A percentile compares a stretch with the other conserved stretches of the same genome.
Evolutionary conservation across 92 coral and sea anemone genomes (phyloP).

Genomic region (Pocillopora grandis): DNA sequence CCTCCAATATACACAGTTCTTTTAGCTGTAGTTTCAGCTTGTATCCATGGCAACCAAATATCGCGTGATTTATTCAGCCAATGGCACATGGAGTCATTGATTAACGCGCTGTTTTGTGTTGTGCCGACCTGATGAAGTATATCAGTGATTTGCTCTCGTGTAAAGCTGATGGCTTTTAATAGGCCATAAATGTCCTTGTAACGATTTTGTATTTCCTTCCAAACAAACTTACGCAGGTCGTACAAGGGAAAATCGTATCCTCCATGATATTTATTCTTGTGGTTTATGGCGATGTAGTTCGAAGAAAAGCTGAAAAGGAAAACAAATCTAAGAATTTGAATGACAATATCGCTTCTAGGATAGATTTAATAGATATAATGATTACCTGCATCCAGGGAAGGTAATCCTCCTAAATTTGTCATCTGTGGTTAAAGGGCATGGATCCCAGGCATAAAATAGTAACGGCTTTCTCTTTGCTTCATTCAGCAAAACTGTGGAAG

Average conservation of each 20-base stretch:
- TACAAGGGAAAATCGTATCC: conserved; percentile 58
- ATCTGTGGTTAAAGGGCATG: conserved; percentile 56
- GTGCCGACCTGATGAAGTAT: conserved; percentile 41
- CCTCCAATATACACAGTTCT: conserved; percentile 66
- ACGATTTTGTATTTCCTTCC: conserved; percentile 51
- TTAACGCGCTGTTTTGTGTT: conserved; percentile 7
- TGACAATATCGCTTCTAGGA: neutral
- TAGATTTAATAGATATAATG: neutral
- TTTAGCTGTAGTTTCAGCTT: conserved; percentile 37
- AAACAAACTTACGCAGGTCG: conserved; percentile 66
- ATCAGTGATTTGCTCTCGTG: conserved; percentile 44
- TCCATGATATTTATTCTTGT: neutral
- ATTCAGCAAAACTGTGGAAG: conserved; percentile 17
- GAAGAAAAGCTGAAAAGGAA: conserved; percentile 8
- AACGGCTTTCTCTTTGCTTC: conserved; percentile 52
- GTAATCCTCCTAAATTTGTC: conserved; percentile 53
- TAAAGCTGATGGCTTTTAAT: conserved; percentile 36
- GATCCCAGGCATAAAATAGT: conserved; percentile 60
- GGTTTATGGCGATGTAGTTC: conserved; percentile 2
- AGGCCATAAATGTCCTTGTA: conserved; percentile 62
- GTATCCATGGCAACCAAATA: conserved; percentile 71
- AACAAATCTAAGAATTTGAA: too few relatives aligned
- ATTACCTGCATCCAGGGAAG: conserved; percentile 68
- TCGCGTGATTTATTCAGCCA: conserved; percentile 67
- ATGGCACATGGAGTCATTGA: conserved; percentile 53